Base-by-base conservation (phyloP, 2,888 invertebrate species). In the Escarpia spicata region DNA sequence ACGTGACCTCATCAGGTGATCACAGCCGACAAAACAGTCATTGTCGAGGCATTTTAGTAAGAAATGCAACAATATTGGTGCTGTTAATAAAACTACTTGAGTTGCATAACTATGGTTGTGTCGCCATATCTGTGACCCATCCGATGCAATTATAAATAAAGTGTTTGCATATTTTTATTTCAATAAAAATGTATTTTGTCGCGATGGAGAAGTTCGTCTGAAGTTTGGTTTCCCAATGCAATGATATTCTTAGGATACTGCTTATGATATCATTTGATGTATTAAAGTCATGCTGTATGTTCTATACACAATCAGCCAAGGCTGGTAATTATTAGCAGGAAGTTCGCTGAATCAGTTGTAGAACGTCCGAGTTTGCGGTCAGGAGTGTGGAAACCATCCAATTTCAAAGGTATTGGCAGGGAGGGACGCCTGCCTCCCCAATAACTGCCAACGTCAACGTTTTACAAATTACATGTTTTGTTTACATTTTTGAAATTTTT, bases 1-100 rank as follows among this genome's bases (percentile, higher is more conserved):
- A 75, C 26, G 75, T 75, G 75, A 75, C 75, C 75, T n/a, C 75
- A 26, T 75, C 75, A 75, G 75, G 75, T n/a, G 75, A 75, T n/a
- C 19, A 26, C 75, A 75, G 12, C 75, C 26, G 26, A 75, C 3
- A 75, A 75, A 4, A 52, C 26, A 15, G 19, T 75, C 19, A 75
- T 26, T 26, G 19, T 75, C 0, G 19, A 26, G 75, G n/a, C 19
- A 26, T 75, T 75, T 75, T n/a, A 19, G 6, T 15, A 2, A 75
- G 26, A 75, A 75, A 75, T 26, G n/a, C 75, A 26, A 26, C 75
- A 75, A 75, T 6, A 6, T 75, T 26, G 75, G 19, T 75, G 19
- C 6, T 75, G 75, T 75, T 75, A n/a, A 26, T 75, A 26, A 0
- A 26, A 75, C n/a, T 75, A 26, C 75, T 26, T 75, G 19, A 75